Base-by-base conservation (phyloP, 1,140 invertebrate species). In the Sinonovacula constricta region DNA sequence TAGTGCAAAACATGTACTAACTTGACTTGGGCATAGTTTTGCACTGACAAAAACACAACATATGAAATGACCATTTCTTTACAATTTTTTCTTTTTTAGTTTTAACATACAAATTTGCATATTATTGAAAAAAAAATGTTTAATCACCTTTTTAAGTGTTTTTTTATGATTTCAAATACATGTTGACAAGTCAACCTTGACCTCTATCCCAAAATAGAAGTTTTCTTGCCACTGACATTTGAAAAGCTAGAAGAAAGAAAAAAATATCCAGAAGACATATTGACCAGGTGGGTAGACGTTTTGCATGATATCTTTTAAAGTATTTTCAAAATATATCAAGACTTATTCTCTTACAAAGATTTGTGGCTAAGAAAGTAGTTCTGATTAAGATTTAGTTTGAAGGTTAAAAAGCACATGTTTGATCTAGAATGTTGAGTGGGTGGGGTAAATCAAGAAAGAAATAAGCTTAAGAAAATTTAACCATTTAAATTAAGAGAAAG, bases 321-420 rank as follows among this genome's bases (percentile, higher is more conserved):
- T 26, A 7, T 22, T 10, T 22, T 3, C 12, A 5, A 30, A 14
- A 59, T 14, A 28, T 28, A 3, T 30, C 10, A 30, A n/a, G n/a
- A n/a, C n/a, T n/a, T n/a, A n/a, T n/a, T n/a, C n/a, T n/a, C n/a
- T n/a, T n/a, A n/a, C n/a, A n/a, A n/a, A n/a, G n/a, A n/a, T n/a
- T n/a, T n/a, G n/a, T n/a, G n/a, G n/a, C n/a, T n/a, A n/a, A n/a
- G n/a, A n/a, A n/a, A n/a, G n/a, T 12, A 59, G 28, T 7, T 7
- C 26, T 5, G 26, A 59, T 30, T 28, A 3, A 59, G 4, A 10
- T 59, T 10, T n/a, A n/a, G n/a, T n/a, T n/a, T 28, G 26, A 59
- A 59, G 57, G 57, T 59, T 31, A 28, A 59, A 59, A 59, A 28
- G 57, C 57, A 59, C 57, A 59, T 59, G 57, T 28, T 59, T 24